Percentiles rank a stretch among this genome's conserved stretches.
These are phyloP conservation scores for Mus minutoides DNA, from an alignment of 2,797 vertebrate genomes.

Conservation along the genomic window DNA sequence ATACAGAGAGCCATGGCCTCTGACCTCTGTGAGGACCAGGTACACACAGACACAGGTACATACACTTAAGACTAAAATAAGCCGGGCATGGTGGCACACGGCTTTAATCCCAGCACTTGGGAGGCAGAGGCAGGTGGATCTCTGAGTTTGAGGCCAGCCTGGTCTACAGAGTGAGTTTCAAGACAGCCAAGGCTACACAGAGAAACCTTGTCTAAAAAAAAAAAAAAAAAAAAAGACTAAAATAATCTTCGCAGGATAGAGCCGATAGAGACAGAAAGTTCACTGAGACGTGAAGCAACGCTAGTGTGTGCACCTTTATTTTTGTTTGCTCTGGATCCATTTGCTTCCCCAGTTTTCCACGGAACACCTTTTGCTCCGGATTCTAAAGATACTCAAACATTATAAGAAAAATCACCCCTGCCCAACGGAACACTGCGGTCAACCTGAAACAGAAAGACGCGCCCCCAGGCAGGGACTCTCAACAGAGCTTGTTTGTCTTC, in stretches of 20 bases:
- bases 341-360: not conserved
- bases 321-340: not conserved
- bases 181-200: too few relatives aligned
- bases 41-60: not conserved
- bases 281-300: slow-evolving; percentile 2
- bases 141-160: too few relatives aligned
- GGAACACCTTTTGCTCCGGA: not conserved
- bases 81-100: too few relatives aligned
- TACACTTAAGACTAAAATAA: not conserved
- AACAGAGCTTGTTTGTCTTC: not conserved
- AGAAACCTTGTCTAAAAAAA: too few relatives aligned
- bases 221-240: too few relatives aligned
- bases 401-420: slow-evolving; percentile 34
- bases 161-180: too few relatives aligned
- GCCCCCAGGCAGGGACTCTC: not conserved
- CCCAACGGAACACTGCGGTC: not conserved
- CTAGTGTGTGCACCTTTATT: not conserved
- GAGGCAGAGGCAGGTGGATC: too few relatives aligned
- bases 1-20: not conserved
- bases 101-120: too few relatives aligned
- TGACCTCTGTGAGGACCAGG: not conserved
- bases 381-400: slow-evolving; percentile 7
- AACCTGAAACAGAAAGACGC: not conserved
- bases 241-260: not conserved
- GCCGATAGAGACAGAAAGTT: not conserved